Base-by-base conservation (phyloP, 2,888 invertebrate species). In the Tryphoninae sp. region DNA sequence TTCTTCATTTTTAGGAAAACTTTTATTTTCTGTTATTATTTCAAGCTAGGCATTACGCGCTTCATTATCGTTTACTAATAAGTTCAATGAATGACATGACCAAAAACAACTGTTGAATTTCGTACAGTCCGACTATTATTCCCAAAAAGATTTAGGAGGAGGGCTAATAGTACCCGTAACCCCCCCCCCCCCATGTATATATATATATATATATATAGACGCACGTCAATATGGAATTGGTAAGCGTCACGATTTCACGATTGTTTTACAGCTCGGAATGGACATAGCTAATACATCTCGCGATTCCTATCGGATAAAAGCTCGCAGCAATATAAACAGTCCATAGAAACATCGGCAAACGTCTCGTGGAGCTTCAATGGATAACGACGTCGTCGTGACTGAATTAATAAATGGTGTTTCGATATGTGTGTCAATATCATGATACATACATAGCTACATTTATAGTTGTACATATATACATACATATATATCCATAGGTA, bases 311-410 rank as follows among this genome's bases (percentile, higher is more conserved):
- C 58, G 45, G 23, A 26, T 51, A 8, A 23, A 67, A 67, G 19
- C 49, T 7, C 67, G 13, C 51, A 23, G 9, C 11, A 16, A 9
- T 16, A 11, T 45, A 53, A 45, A 58, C 16, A 53, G 53, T n/a
- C 11, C 33, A 53, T 33, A 45, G 45, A 65, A 71, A 55, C 22
- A 69, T 69, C 45, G 33, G 26, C 53, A 62, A 23, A 49, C 77
- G 62, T 65, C n/a, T 53, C 55, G 55, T n/a, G 16, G 13, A 40
- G 59, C 40, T 23, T 33, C 40, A 26, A 78, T 59, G 78, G 22
- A 19, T 77, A 78, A 77, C 78, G 59, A 78, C 55, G 40, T 59
- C 49, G 59, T 72, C 78, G 78, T 78, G 72, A 78, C 65, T 78
- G 78, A 78, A 78, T 78, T 72, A 65, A 78, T 58, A 72, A 78